Base-by-base conservation (phyloP, 2,797 vertebrate genomes). In the Sebastes oblongus region DNA sequence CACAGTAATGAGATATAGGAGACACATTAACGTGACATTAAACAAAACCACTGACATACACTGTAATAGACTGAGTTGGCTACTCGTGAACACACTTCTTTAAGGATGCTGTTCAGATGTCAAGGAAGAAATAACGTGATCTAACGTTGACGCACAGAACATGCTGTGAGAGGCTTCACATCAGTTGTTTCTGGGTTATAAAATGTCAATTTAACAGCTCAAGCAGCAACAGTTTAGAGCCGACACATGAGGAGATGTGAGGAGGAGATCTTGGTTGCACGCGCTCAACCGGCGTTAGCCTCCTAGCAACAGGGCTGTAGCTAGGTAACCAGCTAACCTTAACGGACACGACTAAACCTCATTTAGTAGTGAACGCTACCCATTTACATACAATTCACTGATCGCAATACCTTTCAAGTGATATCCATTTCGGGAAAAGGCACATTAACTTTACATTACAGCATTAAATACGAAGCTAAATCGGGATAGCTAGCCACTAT, bases 281-380 rank as follows among this genome's bases (percentile, higher is more conserved):
- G 59, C 61, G 69, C 32, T 61, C 36, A 52, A 6, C 83, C 83
- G 83, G 88, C 56, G 54, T 77, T 72, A 75, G 80, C 77, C 4
- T n/a, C 1, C 13, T 11, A 2, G 1, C 0, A 65, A 8, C 29
- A 6, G 8, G 6, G 22, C 5, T 3, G 2, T 8, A 3, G 52
- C 39, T 34, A 11, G 4, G 2, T 18, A 22, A 3, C 16, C 10
- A 16, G 12, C n/a, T 52, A 60, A 25, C 18, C 0, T 46, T 4
- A 24, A 34, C 11, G 0, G 4, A 52, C 1, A 2, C 5, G 4
- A 1, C 1, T 1, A 10, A 29, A 0, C 14, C 1, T 4, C 1
- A 7, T 8, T 66, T 6, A 3, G 1, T 14, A 1, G 1, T 24
- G 0, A 36, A 54, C 1, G 1, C 3, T 4, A 2, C 1, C 4